Evolutionary conservation across 2,888 invertebrate species (phyloP).

Genomic region (Liodrosophila aerea): DNA sequence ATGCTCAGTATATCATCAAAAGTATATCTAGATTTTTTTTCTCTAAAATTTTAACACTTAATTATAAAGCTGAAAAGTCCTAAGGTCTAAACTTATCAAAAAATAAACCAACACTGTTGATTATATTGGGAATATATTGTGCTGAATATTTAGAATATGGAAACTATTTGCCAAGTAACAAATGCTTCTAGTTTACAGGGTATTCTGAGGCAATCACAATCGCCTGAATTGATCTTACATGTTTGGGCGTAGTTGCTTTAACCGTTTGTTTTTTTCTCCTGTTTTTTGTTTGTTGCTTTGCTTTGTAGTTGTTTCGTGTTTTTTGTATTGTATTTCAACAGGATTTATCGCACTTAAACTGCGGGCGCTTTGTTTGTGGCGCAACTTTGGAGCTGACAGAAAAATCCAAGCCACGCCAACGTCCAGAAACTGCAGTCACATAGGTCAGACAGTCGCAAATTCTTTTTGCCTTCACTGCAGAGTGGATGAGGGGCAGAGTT

Average conservation of each 20-base stretch:
- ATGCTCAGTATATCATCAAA: no score
- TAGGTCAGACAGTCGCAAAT: constrained; percentile 48
- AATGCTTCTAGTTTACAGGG: no score
- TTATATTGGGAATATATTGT: no score
- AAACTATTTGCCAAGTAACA: no score
- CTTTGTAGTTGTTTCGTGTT: constrained; percentile 2
- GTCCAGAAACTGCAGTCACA: constrained; percentile 71
- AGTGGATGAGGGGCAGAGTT: constrained; percentile 8
- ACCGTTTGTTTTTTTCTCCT: not conserved
- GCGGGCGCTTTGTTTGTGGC: constrained; percentile 71
- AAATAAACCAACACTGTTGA: no score
- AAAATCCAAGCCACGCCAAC: constrained; percentile 66
- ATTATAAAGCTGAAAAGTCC: no score
- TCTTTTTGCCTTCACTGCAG: constrained; percentile 2
- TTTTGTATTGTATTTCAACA: constrained; percentile 58
- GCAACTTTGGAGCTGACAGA: constrained; percentile 58
- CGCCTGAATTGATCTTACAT: constrained; percentile 17
- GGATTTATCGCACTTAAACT: constrained; percentile 74
- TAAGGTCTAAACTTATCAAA: no score
- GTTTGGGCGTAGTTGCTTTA: not conserved
- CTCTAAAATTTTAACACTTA: no score
- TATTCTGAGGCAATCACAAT: constrained; percentile 18
- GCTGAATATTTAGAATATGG: no score
- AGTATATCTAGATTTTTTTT: no score
- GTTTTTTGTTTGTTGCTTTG: constrained; percentile 3